phyloP scores from a whole-genome alignment of 2,113 vertebrate species.

The Silurus asotus region DNA sequence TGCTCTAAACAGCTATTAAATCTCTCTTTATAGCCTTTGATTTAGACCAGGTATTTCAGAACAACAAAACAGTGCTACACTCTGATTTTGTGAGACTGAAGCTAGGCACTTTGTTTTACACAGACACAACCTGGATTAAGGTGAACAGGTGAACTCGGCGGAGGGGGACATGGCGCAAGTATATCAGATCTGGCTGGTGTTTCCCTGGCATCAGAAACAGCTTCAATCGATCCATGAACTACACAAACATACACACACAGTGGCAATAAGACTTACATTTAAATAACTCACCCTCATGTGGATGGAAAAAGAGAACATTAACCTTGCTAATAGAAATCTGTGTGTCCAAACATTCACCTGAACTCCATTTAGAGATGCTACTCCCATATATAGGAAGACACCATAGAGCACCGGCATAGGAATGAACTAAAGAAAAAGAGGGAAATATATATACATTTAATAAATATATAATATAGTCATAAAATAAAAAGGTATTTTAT shows the following conservation, averaged over 20 bases:
- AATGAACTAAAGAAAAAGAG: constrained; percentile 64
- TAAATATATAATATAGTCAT: neutral
- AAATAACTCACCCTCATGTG: neutral
- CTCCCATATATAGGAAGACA: constrained; percentile 79
- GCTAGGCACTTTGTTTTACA: neutral
- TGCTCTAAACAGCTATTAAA: neutral
- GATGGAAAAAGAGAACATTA: neutral
- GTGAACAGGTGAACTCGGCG: constrained; percentile 95
- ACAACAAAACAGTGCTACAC: neutral
- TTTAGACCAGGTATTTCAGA: neutral
- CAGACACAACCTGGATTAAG: constrained; percentile 80
- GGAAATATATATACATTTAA: neutral
- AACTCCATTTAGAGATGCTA: constrained; percentile 76
- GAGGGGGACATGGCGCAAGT: constrained; percentile 93
- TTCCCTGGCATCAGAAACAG: constrained; percentile 96
- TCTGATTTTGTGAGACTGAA: neutral
- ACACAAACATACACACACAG: constrained; percentile 11
- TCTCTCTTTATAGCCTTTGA: neutral
- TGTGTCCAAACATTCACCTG: constrained; percentile 66
- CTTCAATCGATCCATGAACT: constrained; percentile 98
- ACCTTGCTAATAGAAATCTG: neutral
- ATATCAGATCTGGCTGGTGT: constrained; percentile 97
- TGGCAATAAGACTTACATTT: neutral
- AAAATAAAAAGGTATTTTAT: neutral
- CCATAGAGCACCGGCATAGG: constrained; percentile 79